Percentiles rank a stretch among this genome's conserved stretches.
Conservation (phyloP, 92 coral and sea anemone species). For the Epizoanthus ramosus region DNA sequence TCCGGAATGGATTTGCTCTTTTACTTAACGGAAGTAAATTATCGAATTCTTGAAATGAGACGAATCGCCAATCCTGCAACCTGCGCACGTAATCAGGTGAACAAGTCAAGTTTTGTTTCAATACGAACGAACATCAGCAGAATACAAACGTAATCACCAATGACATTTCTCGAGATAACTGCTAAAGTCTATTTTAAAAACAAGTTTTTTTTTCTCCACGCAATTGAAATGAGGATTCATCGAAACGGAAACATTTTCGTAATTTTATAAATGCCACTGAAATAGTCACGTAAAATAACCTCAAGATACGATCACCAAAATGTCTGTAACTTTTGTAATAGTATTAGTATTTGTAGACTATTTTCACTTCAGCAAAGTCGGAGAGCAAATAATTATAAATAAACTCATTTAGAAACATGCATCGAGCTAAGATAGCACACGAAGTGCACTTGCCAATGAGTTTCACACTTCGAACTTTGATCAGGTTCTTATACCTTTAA, state of each 20-base stretch:
- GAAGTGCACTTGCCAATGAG: neutral
- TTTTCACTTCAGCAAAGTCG: conserved; percentile 4
- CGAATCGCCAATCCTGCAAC: conserved; percentile 8
- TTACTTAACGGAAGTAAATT: conserved; percentile 42
- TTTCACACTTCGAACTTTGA: neutral
- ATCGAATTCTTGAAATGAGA: conserved; percentile 43
- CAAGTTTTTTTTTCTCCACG: neutral
- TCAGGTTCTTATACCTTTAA: neutral
- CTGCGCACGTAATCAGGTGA: conserved; percentile 25
- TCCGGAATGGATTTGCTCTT: conserved; percentile 48
- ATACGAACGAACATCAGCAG: neutral
- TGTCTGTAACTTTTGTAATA: conserved; percentile 2
- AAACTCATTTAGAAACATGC: no score
- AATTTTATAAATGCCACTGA: conserved; percentile 29
- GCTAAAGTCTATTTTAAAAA: neutral
- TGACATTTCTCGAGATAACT: neutral
- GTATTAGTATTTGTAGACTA: conserved; percentile 1
- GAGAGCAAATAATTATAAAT: neutral
- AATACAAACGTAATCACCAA: neutral
- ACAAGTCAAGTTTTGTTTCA: neutral
- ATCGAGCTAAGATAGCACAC: conserved; percentile 3
- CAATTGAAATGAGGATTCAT: conserved; percentile 23
- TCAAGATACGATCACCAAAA: conserved; percentile 21
- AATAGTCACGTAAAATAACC: conserved; percentile 41
- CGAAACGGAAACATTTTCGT: conserved; percentile 15